A percentile compares a stretch with the other conserved stretches of the same genome.
phyloP scores from a whole-genome alignment of 2,797 vertebrate species.

The Ambastaia sidthimunki region DNA sequence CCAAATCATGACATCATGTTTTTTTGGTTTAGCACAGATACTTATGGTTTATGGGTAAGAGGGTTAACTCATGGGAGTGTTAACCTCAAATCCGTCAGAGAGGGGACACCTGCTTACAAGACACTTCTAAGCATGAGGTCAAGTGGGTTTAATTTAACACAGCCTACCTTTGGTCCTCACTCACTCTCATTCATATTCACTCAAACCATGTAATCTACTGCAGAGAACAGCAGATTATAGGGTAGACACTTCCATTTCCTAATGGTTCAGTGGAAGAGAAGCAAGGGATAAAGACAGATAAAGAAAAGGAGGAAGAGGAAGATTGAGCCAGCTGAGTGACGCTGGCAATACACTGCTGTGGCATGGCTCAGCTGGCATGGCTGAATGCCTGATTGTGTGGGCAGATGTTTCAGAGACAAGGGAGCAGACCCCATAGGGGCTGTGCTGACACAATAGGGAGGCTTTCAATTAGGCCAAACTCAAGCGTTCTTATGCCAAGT shows the following conservation, averaged over 20 bases:
- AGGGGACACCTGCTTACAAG: slow-evolving; percentile 45
- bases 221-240: slow-evolving; percentile 71
- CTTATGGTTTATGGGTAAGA: neutral
- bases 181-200: slow-evolving; percentile 55
- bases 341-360: slow-evolving; percentile 64
- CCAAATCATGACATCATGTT: neutral
- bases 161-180: slow-evolving; percentile 66
- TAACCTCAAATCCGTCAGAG: slow-evolving; percentile 8
- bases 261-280: slow-evolving; percentile 69
- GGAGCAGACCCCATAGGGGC: slow-evolving; percentile 50
- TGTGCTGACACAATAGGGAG: slow-evolving; percentile 50
- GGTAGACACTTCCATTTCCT: slow-evolving; percentile 67
- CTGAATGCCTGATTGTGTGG: slow-evolving; percentile 75
- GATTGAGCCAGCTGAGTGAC: slow-evolving; percentile 74
- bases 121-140: slow-evolving; percentile 68
- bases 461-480: slow-evolving; percentile 57
- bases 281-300: slow-evolving; percentile 56
- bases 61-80: neutral
- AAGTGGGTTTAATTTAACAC: slow-evolving; percentile 68
- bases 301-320: slow-evolving; percentile 60
- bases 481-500: slow-evolving; percentile 28
- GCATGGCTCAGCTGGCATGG: slow-evolving; percentile 70
- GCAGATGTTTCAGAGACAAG: slow-evolving; percentile 77
- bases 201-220: slow-evolving; percentile 61
- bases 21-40: neutral